Conservation (phyloP, 37 sponge, comb jelly and placozoan species). For the Hormiphora californensis region DNA sequence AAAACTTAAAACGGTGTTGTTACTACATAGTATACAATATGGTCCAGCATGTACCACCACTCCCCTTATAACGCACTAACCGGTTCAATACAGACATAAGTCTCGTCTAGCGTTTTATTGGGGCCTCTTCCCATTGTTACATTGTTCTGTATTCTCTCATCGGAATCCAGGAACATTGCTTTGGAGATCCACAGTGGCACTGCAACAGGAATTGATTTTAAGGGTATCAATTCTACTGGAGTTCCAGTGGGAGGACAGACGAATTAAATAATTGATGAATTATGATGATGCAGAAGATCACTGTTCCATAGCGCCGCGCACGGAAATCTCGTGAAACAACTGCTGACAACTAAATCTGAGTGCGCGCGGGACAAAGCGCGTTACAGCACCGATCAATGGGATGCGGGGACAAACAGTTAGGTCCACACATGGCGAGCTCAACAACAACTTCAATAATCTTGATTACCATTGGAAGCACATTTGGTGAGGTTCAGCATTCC, state of each 20-base stretch:
- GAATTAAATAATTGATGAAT: background rate
- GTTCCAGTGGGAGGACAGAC: background rate
- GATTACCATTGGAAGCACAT: slow-evolving; percentile 2
- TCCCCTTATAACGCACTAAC: too few species aligned
- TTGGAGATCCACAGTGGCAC: slow-evolving; percentile 18
- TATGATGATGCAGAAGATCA: background rate
- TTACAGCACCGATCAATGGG: too few species aligned
- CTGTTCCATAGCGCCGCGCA: background rate
- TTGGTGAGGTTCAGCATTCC: slow-evolving; percentile 33
- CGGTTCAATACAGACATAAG: slow-evolving; percentile 42
- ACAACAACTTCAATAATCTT: too few species aligned
- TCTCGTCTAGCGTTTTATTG: slow-evolving; percentile 17
- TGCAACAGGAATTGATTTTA: slow-evolving; percentile 1
- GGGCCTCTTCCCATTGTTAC: background rate
- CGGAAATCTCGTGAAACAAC: background rate
- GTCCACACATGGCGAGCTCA: too few species aligned
- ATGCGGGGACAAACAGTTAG: too few species aligned
- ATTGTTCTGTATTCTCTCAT: background rate
- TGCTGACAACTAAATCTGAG: too few species aligned
- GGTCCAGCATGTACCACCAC: too few species aligned
- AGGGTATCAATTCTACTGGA: background rate
- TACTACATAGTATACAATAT: too few species aligned
- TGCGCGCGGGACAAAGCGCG: too few species aligned
- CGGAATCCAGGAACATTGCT: slow-evolving; percentile 31
- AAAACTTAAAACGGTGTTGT: too few species aligned